Evolutionary conservation across 2,113 vertebrate genomes (phyloP).

Genomic region (Alosa alosa): DNA sequence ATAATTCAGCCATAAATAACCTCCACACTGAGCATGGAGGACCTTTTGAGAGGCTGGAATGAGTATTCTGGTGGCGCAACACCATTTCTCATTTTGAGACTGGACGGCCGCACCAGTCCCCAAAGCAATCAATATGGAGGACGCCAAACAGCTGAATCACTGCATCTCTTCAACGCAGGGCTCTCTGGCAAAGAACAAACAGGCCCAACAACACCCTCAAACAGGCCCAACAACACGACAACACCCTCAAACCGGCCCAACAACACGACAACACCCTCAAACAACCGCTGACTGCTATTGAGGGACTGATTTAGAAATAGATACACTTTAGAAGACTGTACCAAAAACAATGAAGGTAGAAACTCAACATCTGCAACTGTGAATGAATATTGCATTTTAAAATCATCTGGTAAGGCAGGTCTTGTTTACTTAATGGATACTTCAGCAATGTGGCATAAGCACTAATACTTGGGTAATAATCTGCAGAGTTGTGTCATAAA

Average conservation of each 20-base stretch:
- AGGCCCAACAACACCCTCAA: neutral
- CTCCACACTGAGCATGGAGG: neutral
- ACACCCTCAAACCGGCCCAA: neutral
- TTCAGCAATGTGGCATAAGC: too few species aligned
- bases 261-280: neutral
- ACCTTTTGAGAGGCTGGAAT: neutral
- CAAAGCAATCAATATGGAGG: neutral
- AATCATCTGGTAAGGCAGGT: neutral
- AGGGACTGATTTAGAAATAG: too few species aligned
- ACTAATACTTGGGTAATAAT: too few species aligned
- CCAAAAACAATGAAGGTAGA: neutral
- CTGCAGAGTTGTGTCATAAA: too few species aligned
- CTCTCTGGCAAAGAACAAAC: neutral
- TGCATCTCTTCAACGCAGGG: neutral
- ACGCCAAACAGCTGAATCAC: neutral
- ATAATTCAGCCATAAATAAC: neutral
- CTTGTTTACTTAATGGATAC: neutral
- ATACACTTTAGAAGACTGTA: too few species aligned
- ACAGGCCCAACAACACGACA: neutral
- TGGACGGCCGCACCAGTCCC: neutral
- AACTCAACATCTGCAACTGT: neutral
- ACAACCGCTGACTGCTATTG: neutral
- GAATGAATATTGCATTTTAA: neutral
- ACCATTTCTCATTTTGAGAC: neutral
- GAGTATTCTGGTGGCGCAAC: neutral